Conservation (phyloP, 2,797 vertebrate genomes). For the Leptoclinus maculatus region DNA sequence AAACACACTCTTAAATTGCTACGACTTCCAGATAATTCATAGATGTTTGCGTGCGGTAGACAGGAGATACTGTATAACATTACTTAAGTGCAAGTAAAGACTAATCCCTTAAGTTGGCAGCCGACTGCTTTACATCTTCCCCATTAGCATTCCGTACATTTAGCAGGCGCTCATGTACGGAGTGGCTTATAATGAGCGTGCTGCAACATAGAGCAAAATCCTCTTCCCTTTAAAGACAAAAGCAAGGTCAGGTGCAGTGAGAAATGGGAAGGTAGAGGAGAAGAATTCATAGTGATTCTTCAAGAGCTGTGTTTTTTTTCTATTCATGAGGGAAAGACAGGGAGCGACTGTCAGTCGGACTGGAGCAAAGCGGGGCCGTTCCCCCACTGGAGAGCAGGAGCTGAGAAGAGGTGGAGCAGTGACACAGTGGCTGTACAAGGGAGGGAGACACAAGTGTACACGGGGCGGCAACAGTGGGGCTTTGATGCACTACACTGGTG, state of each 20-base stretch:
- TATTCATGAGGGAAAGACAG: slow-evolving; percentile 46
- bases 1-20: neutral
- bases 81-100: slow-evolving; percentile 17
- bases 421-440: slow-evolving; percentile 21
- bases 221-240: slow-evolving; percentile 40
- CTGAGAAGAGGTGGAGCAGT: slow-evolving; percentile 41
- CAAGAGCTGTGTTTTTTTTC: slow-evolving; percentile 51
- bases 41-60: neutral
- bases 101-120: slow-evolving; percentile 10
- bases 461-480: slow-evolving; percentile 5
- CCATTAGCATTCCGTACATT: slow-evolving; percentile 40
- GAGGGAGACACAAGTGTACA: slow-evolving; percentile 20
- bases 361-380: slow-evolving; percentile 7
- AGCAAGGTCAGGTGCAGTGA: slow-evolving; percentile 51
- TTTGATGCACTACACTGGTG: slow-evolving; percentile 29
- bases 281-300: slow-evolving; percentile 57
- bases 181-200: slow-evolving; percentile 32
- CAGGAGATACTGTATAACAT: slow-evolving; percentile 4
- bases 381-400: slow-evolving; percentile 33
- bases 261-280: neutral
- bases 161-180: neutral
- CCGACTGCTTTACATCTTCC: slow-evolving; percentile 29
- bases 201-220: neutral
- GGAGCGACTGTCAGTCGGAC: slow-evolving; percentile 33
- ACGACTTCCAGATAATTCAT: slow-evolving; percentile 5